phyloP scores from a whole-genome alignment of 2,797 vertebrate species.

The Enteromius radiatus region DNA sequence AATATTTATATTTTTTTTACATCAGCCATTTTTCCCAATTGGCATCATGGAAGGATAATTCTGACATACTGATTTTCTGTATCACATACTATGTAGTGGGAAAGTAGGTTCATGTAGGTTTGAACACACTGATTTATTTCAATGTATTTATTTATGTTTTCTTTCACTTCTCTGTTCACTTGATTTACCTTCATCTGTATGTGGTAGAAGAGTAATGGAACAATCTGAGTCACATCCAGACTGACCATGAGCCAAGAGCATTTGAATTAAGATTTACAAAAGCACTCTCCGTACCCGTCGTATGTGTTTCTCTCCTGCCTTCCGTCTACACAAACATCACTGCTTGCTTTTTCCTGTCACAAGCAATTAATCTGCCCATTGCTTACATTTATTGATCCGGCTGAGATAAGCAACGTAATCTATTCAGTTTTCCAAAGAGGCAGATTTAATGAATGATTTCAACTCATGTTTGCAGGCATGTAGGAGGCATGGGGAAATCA shows the following conservation, averaged over 20 bases:
- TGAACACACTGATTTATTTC: neutral
- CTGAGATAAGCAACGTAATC: constrained; percentile 77
- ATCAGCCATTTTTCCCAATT: neutral
- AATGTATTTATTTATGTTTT: neutral
- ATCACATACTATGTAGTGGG: neutral
- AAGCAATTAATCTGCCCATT: constrained; percentile 80
- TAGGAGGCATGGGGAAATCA: constrained; percentile 60
- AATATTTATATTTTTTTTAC: too few species aligned
- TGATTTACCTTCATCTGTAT: constrained; percentile 13
- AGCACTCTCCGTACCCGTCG: neutral
- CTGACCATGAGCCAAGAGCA: constrained; percentile 2
- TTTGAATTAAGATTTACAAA: constrained; percentile 45
- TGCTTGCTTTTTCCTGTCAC: constrained; percentile 74
- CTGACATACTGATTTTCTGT: neutral
- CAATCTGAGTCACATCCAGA: neutral
- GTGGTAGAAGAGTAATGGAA: constrained; percentile 14
- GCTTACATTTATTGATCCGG: constrained; percentile 78
- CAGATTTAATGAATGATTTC: constrained; percentile 66
- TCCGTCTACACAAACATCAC: constrained; percentile 40
- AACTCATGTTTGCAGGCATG: constrained; percentile 61
- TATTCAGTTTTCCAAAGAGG: constrained; percentile 72
- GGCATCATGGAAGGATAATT: neutral
- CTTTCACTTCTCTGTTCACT: neutral
- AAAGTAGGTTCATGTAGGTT: neutral
- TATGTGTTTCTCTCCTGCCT: constrained; percentile 34